phyloP scores from a whole-genome alignment of 2,113 vertebrate genomes.

The Triplophysa rosa region DNA sequence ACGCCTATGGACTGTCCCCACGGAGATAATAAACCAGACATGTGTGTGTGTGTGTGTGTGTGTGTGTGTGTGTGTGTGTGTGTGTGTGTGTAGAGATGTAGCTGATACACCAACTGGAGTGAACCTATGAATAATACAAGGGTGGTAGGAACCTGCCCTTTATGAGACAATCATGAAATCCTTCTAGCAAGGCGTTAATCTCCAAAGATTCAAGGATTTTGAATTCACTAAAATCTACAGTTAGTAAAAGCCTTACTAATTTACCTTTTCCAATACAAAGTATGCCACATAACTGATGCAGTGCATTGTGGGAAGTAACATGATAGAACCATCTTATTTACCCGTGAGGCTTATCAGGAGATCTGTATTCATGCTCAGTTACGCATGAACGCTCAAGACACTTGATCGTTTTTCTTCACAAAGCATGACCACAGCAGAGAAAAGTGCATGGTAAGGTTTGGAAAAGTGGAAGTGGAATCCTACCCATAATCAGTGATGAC shows the following conservation, averaged over 20 bases:
- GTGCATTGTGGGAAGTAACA: conserved; percentile 15
- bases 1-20: no score
- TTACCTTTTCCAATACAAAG: not conserved
- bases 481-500: conserved; percentile 69
- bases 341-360: not conserved
- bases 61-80: no score
- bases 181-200: not conserved
- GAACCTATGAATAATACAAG: conserved; percentile 31
- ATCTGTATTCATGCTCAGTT: not conserved
- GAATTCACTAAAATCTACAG: not conserved
- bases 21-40: no score
- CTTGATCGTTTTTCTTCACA: not conserved
- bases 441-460: not conserved
- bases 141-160: not conserved
- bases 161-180: conserved; percentile 13
- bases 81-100: no score
- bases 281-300: not conserved
- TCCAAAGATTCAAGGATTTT: not conserved
- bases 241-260: not conserved
- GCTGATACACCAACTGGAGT: conserved; percentile 8
- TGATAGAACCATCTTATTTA: not conserved
- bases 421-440: not conserved
- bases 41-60: no score
- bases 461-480: conserved; percentile 10
- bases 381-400: not conserved